These are phyloP conservation scores for Polydrusus pterygomalis DNA, from an alignment of 2,888 invertebrate genomes.

Conservation along the genomic window DNA sequence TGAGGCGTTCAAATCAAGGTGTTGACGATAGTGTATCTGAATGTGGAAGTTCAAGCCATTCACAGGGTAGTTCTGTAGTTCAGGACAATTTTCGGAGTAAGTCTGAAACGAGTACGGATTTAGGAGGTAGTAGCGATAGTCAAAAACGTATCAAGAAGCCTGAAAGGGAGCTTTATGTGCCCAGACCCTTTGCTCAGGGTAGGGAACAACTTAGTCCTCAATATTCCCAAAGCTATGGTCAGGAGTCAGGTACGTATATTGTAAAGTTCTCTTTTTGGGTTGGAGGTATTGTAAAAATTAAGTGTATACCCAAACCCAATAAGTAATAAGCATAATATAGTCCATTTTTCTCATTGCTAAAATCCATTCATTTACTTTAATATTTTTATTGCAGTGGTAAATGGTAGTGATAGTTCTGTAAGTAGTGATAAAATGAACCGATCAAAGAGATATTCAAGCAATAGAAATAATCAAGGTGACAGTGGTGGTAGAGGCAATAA, in stretches of 20 bases:
- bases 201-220: slow-evolving; percentile 52
- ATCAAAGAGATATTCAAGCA: slow-evolving; percentile 55
- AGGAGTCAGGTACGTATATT: slow-evolving; percentile 40
- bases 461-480: slow-evolving; percentile 59
- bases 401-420: slow-evolving; percentile 50
- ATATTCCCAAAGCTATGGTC: slow-evolving; percentile 53
- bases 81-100: slow-evolving; percentile 51
- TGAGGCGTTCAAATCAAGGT: slow-evolving; percentile 79
- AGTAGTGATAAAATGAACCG: slow-evolving; percentile 55
- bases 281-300: background rate
- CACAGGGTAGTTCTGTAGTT: slow-evolving; percentile 10
- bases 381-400: slow-evolving; percentile 41
- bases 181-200: slow-evolving; percentile 62
- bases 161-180: slow-evolving; percentile 75
- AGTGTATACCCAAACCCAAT: no score
- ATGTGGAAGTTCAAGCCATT: slow-evolving; percentile 19
- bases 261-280: slow-evolving; percentile 23
- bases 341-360: no score
- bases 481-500: slow-evolving; percentile 55
- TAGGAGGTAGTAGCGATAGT: slow-evolving; percentile 49
- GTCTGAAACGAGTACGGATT: slow-evolving; percentile 58
- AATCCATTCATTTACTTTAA: background rate
- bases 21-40: slow-evolving; percentile 75
- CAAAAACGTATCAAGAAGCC: slow-evolving; percentile 70
- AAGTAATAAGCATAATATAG: background rate